Evolutionary conservation across 2,113 vertebrate species (phyloP).

Genomic region (Sinosuthora webbiana): DNA sequence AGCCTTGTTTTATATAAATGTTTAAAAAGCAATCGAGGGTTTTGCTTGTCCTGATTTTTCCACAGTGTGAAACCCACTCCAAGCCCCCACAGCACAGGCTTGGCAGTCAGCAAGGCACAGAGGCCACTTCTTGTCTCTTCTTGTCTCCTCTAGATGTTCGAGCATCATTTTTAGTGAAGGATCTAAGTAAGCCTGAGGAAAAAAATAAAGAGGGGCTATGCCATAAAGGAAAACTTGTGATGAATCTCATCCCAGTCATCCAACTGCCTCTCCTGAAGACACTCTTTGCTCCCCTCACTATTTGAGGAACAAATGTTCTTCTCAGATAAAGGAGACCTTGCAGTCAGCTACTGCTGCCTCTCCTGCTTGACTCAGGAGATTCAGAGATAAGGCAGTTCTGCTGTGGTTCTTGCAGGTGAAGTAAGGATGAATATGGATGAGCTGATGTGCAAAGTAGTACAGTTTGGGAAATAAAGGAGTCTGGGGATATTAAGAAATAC

Average conservation of each 20-base stretch:
- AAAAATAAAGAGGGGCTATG: neutral
- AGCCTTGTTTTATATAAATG: neutral
- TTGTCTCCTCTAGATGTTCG: neutral
- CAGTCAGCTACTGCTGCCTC: neutral
- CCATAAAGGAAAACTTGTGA: neutral
- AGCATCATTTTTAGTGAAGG: neutral
- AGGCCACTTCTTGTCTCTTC: neutral
- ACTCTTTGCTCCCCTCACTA: neutral
- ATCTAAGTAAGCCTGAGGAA: neutral
- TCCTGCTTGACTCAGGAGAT: neutral
- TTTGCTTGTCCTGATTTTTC: neutral
- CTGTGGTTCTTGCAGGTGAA: neutral
- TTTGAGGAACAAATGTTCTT: neutral
- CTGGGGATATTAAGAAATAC: slow-evolving; percentile 32
- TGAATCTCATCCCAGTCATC: neutral
- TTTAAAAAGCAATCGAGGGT: neutral
- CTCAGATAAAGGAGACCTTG: neutral
- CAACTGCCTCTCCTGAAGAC: neutral
- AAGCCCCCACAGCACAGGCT: neutral
- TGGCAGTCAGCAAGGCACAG: neutral
- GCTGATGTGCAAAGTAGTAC: neutral
- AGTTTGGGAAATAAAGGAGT: neutral
- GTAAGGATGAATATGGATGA: slow-evolving; percentile 39
- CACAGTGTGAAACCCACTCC: neutral
- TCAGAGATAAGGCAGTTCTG: neutral